phyloP scores from a whole-genome alignment of 2,797 vertebrate genomes.

The Macropus fuliginosus region DNA sequence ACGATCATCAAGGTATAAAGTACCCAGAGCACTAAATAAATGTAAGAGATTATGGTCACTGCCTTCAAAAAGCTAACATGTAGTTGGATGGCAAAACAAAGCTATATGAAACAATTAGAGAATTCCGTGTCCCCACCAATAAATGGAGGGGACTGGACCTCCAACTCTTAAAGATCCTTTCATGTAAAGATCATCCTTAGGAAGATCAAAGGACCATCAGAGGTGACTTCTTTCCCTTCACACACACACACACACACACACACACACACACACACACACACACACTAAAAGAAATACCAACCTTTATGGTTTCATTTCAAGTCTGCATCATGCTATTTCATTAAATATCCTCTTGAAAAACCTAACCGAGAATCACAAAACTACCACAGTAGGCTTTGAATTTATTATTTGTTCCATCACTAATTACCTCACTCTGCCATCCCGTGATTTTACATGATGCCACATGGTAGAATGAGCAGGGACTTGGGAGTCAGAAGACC shows the following conservation, averaged over 20 bases:
- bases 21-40: background rate
- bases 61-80: background rate
- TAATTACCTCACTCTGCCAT: background rate
- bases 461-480: background rate
- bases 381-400: constrained; percentile 18
- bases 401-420: background rate
- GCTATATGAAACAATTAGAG: too few relatives aligned
- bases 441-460: background rate
- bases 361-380: background rate
- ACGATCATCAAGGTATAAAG: background rate
- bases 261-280: too few relatives aligned
- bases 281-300: background rate
- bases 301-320: background rate
- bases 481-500: background rate
- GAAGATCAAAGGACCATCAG: background rate
- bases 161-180: background rate
- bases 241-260: background rate
- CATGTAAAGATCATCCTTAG: background rate
- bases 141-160: background rate
- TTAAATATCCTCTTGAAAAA: background rate
- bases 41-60: background rate
- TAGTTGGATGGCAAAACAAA: background rate
- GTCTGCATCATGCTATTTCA: background rate
- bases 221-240: background rate
- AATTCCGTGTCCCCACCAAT: background rate